Conservation (phyloP, 2,113 vertebrate genomes). For the Caloenas nicobarica region DNA sequence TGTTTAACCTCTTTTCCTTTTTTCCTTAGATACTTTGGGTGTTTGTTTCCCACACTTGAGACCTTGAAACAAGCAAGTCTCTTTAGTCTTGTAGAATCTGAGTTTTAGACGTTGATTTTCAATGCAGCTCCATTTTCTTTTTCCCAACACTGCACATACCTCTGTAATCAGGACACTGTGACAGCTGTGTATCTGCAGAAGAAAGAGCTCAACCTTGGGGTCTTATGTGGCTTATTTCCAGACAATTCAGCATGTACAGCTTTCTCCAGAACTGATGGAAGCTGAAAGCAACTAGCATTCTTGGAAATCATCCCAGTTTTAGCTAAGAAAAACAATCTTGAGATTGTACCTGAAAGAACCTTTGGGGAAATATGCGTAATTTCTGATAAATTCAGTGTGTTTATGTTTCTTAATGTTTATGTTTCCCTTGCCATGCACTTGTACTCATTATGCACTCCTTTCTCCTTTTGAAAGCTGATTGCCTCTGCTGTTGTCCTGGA, state of each 20-base stretch:
- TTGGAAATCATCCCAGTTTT: background rate
- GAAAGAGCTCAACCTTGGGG: background rate
- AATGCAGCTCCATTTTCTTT: background rate
- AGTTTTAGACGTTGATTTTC: background rate
- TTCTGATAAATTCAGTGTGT: background rate
- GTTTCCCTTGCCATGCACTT: background rate
- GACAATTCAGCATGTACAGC: accelerated
- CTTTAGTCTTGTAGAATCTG: background rate
- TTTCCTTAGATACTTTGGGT: background rate
- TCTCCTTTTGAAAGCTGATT: background rate
- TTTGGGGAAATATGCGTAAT: background rate
- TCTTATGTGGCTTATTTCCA: background rate
- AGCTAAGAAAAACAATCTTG: background rate
- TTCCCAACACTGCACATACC: background rate
- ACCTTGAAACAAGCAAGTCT: background rate
- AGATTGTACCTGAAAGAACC: background rate
- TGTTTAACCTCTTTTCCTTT: background rate
- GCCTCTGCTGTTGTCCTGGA: background rate
- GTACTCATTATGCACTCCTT: background rate
- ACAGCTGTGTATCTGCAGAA: background rate
- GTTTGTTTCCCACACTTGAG: background rate
- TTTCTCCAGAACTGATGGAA: background rate
- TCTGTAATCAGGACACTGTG: background rate
- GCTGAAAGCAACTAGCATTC: background rate
- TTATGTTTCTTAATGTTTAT: background rate